phyloP scores from a whole-genome alignment of 30 jellyfish, hydroid and myxozoan species.

The Aurelia sp. region DNA sequence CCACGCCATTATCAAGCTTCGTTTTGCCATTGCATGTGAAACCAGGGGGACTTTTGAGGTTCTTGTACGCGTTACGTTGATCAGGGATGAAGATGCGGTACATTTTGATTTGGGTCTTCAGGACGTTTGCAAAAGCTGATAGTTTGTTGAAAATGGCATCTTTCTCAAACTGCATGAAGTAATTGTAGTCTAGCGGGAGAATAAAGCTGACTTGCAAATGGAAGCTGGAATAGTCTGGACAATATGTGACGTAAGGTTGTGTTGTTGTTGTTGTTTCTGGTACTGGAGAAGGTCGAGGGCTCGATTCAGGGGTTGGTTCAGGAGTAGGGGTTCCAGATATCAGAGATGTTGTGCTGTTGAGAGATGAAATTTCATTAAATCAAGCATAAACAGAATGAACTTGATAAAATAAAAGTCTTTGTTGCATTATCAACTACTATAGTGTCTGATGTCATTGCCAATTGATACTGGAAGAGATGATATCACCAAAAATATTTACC shows the following conservation, averaged over 20 bases:
- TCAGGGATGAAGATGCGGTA: not conserved
- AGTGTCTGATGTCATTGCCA: too few species aligned
- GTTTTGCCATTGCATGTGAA: not conserved
- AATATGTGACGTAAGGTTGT: not conserved
- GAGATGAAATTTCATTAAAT: not conserved
- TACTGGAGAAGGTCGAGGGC: not conserved
- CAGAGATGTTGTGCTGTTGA: not conserved
- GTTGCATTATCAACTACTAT: not conserved
- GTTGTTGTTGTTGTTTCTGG: slow-evolving; percentile 15
- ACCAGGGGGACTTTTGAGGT: slow-evolving; percentile 1
- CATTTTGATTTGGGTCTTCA: not conserved
- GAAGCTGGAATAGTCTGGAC: not conserved
- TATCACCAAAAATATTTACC: too few species aligned
- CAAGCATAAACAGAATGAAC: too few species aligned
- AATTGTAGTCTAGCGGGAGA: not conserved
- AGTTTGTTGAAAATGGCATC: slow-evolving; percentile 1
- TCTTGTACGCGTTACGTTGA: not conserved
- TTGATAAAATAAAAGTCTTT: not conserved
- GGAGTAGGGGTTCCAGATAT: not conserved
- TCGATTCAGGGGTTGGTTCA: not conserved
- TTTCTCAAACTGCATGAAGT: not conserved
- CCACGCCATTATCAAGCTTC: slow-evolving; percentile 13
- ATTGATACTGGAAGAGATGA: too few species aligned
- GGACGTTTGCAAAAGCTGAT: not conserved
- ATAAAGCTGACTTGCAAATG: not conserved